These are phyloP conservation scores for Brachionus asplanchnoidis DNA, from an alignment of 1,140 invertebrate genomes.

Conservation along the genomic window DNA sequence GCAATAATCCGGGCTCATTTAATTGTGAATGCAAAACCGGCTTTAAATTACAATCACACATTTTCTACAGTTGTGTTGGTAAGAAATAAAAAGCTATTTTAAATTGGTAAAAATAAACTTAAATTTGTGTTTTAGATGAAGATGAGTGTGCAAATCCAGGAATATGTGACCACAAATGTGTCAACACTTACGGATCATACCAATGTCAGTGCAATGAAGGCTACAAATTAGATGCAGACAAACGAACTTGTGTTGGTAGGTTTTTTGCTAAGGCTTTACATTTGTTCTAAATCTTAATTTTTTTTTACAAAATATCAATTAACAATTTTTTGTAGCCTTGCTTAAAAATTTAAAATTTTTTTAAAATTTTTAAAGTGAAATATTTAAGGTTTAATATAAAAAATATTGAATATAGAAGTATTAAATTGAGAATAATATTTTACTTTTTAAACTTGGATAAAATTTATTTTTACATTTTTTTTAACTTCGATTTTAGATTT, in stretches of 20 bases:
- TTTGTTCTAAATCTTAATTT: background rate
- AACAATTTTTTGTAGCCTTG: no score
- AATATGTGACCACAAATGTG: constrained; percentile 42
- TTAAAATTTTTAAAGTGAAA: no score
- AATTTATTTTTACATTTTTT: no score
- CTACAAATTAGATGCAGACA: constrained; percentile 31
- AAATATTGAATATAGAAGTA: no score
- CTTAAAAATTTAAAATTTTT: no score
- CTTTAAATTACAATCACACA: constrained; percentile 27
- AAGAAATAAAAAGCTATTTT: background rate
- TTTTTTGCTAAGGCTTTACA: background rate
- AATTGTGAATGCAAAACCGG: constrained; percentile 31
- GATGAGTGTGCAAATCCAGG: constrained; percentile 35
- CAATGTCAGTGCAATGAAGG: constrained; percentile 37
- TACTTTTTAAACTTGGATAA: no score
- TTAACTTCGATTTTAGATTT: no score
- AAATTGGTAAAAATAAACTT: background rate
- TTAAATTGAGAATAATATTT: no score
- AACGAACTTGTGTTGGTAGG: constrained; percentile 34
- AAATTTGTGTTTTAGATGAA: background rate
- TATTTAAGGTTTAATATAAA: no score
- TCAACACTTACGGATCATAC: constrained; percentile 38
- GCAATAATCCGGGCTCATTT: constrained; percentile 34
- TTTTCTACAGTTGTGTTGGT: constrained; percentile 21
- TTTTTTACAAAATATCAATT: no score